Evolutionary conservation across 2,797 vertebrate species (phyloP).

Genomic region (Diceros bicornis): DNA sequence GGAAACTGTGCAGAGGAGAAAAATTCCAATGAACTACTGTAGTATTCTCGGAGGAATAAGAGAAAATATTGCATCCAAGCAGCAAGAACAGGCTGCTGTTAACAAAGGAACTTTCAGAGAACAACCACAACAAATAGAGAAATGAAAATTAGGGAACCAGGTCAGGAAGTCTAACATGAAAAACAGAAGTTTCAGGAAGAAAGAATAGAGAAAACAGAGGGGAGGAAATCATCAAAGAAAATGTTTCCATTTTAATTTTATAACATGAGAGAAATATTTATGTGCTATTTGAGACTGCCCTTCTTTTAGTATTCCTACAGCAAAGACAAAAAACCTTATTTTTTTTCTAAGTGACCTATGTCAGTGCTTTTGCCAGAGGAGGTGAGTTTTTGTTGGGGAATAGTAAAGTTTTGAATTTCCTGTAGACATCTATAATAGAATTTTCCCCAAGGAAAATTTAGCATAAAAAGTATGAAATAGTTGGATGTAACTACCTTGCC

Average conservation of each 20-base stretch:
- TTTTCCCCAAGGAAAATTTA: slow-evolving; percentile 48
- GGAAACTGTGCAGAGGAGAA: not conserved
- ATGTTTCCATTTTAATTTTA: slow-evolving; percentile 14
- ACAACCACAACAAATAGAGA: not conserved
- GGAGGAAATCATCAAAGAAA: slow-evolving; percentile 11
- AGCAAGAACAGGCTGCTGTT: not conserved
- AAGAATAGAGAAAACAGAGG: slow-evolving; percentile 1
- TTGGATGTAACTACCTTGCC: not conserved
- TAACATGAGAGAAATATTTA: not conserved
- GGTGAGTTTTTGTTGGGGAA: not conserved
- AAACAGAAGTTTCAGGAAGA: not conserved
- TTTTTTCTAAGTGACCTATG: slow-evolving; percentile 7
- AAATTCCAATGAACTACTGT: not conserved
- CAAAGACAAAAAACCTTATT: not conserved
- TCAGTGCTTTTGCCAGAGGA: not conserved
- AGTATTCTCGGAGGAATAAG: not conserved
- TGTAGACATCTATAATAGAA: not conserved
- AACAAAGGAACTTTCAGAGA: not conserved
- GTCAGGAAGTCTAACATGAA: not conserved
- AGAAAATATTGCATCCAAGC: not conserved
- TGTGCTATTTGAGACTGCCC: not conserved
- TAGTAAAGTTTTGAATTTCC: not conserved
- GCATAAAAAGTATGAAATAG: slow-evolving; percentile 26
- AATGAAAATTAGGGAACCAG: not conserved
- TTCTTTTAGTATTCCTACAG: not conserved